Conservation (phyloP, 2,888 invertebrate genomes). For the Eupelmus urozonus region DNA sequence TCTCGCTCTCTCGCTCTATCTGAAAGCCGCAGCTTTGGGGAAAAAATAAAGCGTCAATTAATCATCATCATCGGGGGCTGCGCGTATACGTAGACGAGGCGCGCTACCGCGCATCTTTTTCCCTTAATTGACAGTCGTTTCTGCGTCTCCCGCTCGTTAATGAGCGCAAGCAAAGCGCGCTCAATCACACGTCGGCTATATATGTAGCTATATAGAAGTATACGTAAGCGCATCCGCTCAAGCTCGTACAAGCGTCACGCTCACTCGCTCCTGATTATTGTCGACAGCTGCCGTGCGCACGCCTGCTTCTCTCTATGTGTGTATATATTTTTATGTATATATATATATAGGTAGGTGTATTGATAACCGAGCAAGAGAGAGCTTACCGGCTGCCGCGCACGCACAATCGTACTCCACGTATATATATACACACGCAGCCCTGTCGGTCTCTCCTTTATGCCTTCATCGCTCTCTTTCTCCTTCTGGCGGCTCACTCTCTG, state of each 20-base stretch:
- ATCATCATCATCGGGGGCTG: not conserved
- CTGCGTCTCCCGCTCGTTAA: not conserved
- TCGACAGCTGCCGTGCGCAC: conserved; percentile 29
- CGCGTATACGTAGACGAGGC: not conserved
- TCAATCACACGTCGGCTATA: no score
- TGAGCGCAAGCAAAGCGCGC: no score
- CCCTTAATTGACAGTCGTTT: not conserved
- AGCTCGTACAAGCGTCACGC: conserved; percentile 2
- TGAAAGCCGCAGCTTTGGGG: no score
- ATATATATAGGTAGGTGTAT: no score
- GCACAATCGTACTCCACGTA: conserved; percentile 9
- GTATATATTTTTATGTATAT: no score
- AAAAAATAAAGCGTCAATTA: conserved; percentile 1
- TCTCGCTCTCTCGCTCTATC: not conserved
- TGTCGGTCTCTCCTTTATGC: conserved; percentile 28
- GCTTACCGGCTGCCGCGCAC: conserved; percentile 12
- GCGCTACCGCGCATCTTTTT: not conserved
- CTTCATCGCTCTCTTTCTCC: not conserved
- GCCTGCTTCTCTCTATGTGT: no score
- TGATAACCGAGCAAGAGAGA: conserved; percentile 18
- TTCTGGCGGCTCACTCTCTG: no score
- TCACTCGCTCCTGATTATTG: conserved; percentile 13
- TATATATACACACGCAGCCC: no score
- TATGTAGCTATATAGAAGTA: no score
- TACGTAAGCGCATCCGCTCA: no score